These are phyloP conservation scores for Saxicola maurus DNA, from an alignment of 2,797 vertebrate species.

Conservation along the genomic window DNA sequence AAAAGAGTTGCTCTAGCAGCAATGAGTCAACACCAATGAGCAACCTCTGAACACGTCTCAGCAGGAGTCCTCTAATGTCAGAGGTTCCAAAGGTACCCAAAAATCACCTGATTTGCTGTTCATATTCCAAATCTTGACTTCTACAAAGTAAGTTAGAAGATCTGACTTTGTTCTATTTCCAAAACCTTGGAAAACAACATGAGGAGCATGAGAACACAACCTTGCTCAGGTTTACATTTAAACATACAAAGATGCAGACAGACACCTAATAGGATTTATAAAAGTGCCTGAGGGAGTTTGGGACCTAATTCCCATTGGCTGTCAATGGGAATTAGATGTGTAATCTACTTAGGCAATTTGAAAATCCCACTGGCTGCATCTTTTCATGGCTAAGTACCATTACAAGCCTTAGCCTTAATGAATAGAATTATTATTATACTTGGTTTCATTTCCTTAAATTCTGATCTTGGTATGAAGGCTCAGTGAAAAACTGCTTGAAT, in stretches of 20 bases:
- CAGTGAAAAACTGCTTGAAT: neutral
- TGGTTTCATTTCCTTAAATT: slow-evolving; percentile 43
- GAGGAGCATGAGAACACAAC: neutral
- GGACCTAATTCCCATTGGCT: slow-evolving; percentile 58
- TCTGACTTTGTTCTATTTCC: neutral
- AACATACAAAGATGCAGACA: slow-evolving; percentile 28
- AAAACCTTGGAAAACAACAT: neutral
- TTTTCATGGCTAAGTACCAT: slow-evolving; percentile 57
- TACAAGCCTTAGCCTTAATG: slow-evolving; percentile 48
- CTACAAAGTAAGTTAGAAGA: neutral
- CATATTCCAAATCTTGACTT: neutral
- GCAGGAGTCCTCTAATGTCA: neutral
- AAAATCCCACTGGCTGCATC: slow-evolving; percentile 60
- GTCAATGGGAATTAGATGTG: slow-evolving; percentile 57
- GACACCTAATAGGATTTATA: slow-evolving; percentile 59
- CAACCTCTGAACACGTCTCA: neutral
- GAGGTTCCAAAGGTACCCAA: neutral
- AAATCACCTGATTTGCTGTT: neutral
- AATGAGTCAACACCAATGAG: neutral
- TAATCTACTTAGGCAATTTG: slow-evolving; percentile 60
- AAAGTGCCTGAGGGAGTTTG: slow-evolving; percentile 54
- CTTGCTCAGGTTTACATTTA: slow-evolving; percentile 40
- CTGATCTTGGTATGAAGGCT: neutral
- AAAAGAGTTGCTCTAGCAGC: neutral
- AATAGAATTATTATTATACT: slow-evolving; percentile 58